Evolutionary conservation across 2,888 invertebrate species (phyloP).

Genomic region (Oligia strigilis): DNA sequence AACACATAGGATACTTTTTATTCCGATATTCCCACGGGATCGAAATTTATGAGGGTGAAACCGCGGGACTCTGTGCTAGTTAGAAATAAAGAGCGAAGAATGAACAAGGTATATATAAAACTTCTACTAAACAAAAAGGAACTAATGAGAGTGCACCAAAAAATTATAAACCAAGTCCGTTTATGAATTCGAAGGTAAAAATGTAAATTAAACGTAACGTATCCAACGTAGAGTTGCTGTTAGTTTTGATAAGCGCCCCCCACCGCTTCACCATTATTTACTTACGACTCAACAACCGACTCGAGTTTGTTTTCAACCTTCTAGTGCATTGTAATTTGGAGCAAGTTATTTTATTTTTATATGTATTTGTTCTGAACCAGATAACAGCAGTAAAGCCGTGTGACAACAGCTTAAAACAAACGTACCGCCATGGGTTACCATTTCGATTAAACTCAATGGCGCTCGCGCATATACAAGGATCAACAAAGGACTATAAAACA

Average conservation of each 20-base stretch:
- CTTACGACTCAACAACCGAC: slow-evolving; percentile 27
- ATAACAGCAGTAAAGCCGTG: slow-evolving; percentile 16
- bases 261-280: slow-evolving; percentile 33
- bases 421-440: slow-evolving; percentile 4
- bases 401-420: slow-evolving; percentile 24
- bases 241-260: slow-evolving; percentile 42
- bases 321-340: slow-evolving; percentile 17
- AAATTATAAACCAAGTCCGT: slow-evolving; percentile 1
- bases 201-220: slow-evolving; percentile 1
- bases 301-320: slow-evolving; percentile 35
- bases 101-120: neutral
- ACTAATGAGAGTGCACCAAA: slow-evolving; percentile 6
- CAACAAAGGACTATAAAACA: slow-evolving; percentile 52
- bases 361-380: slow-evolving; percentile 23
- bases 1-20: no score
- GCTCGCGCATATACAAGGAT: slow-evolving; percentile 15
- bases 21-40: no score
- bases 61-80: no score
- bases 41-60: no score
- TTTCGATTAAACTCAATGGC: slow-evolving; percentile 25
- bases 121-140: neutral
- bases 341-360: slow-evolving; percentile 17
- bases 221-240: slow-evolving; percentile 11
- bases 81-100: neutral
- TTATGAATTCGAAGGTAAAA: neutral